Evolutionary conservation across 2,113 vertebrate species (phyloP).

Genomic region (Ciconia maguari): DNA sequence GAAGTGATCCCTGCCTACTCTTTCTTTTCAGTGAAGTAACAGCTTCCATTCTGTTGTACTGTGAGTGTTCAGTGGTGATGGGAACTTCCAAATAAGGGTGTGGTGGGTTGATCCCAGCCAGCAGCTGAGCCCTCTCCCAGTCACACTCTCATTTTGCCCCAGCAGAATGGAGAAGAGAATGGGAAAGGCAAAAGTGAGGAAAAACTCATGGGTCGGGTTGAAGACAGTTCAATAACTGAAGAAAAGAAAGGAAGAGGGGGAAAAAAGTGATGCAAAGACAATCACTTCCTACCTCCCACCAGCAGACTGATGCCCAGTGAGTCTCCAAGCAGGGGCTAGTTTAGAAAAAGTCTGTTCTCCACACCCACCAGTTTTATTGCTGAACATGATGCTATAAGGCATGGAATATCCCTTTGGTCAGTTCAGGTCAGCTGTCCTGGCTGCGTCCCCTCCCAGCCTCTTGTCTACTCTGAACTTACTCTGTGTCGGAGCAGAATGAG

Average conservation of each 20-base stretch:
- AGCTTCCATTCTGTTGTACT: neutral
- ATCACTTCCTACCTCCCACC: neutral
- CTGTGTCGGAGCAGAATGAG: neutral
- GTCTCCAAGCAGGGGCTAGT: neutral
- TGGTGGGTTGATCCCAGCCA: neutral
- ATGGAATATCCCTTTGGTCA: neutral
- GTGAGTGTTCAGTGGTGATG: neutral
- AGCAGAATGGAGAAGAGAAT: neutral
- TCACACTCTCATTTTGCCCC: neutral
- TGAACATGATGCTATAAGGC: neutral
- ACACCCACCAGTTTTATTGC: neutral
- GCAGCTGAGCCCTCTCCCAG: neutral
- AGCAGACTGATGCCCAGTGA: neutral
- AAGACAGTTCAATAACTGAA: neutral
- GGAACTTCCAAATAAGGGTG: neutral
- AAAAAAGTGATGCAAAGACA: neutral
- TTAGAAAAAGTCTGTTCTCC: neutral
- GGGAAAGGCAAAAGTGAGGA: neutral
- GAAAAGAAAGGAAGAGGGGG: neutral
- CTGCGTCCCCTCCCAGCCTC: neutral
- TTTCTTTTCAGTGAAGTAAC: neutral
- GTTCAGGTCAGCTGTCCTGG: neutral
- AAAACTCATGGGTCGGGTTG: neutral
- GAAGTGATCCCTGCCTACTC: accelerated
- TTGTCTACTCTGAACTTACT: neutral